Evolutionary conservation across 2,797 vertebrate genomes (phyloP).

Genomic region (Lophius americanus): DNA sequence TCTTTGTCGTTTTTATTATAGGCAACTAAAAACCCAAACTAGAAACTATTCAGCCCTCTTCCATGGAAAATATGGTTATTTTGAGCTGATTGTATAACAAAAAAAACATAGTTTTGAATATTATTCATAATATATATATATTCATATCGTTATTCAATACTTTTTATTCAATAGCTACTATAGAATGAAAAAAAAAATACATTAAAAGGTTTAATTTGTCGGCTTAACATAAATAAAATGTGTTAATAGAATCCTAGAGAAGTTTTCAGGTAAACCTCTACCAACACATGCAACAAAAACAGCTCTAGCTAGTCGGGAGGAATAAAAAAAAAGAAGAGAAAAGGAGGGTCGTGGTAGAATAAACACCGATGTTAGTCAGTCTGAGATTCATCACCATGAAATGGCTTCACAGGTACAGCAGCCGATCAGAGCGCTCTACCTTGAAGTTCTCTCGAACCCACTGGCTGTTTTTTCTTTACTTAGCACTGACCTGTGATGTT

Average conservation of each 20-base stretch:
- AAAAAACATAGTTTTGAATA: too few relatives aligned
- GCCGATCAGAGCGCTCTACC: conserved; percentile 4
- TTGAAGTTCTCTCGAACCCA: conserved; percentile 4
- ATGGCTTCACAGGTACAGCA: not conserved
- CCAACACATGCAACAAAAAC: not conserved
- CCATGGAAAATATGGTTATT: too few relatives aligned
- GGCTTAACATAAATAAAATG: not conserved
- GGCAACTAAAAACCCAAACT: too few relatives aligned
- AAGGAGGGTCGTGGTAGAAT: conserved; percentile 3
- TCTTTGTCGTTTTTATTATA: too few relatives aligned
- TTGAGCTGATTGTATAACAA: too few relatives aligned
- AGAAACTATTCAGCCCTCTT: too few relatives aligned
- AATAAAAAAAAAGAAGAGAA: not conserved
- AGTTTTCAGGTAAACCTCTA: not conserved
- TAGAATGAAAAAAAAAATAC: too few relatives aligned
- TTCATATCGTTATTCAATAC: too few relatives aligned
- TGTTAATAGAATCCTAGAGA: conserved; percentile 2
- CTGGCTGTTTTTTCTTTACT: conserved; percentile 24
- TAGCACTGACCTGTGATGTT: conserved; percentile 37
- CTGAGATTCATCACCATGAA: conserved; percentile 1
- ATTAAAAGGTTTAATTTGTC: too few relatives aligned
- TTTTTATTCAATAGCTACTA: too few relatives aligned
- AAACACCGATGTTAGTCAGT: not conserved
- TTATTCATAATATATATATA: too few relatives aligned
- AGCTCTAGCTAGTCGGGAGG: conserved; percentile 1